These are phyloP conservation scores for Nasonovia ribisnigri DNA, from an alignment of 2,888 invertebrate species.

Conservation along the genomic window DNA sequence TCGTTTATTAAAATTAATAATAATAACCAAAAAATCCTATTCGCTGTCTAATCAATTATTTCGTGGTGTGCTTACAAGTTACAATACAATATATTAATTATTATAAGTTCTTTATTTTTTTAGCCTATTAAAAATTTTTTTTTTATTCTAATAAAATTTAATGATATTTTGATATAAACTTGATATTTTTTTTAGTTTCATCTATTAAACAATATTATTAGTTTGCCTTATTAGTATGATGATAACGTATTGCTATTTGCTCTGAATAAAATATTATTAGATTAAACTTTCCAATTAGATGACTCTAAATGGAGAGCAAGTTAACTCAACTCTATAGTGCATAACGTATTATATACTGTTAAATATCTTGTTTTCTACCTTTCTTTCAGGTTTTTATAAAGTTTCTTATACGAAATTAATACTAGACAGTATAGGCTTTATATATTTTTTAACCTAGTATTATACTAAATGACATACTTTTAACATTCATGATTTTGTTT, in stretches of 20 bases:
- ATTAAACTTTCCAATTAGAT: slow-evolving; percentile 9
- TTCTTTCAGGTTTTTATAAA: slow-evolving; percentile 28
- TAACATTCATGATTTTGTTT: neutral
- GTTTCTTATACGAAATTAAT: neutral
- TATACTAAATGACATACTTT: slow-evolving; percentile 8
- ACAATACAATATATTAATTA: neutral
- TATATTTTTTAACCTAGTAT: slow-evolving; percentile 8
- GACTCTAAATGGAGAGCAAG: neutral
- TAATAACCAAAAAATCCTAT: neutral
- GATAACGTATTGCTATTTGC: neutral
- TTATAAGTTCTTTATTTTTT: neutral
- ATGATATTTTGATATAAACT: neutral
- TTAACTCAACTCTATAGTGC: neutral
- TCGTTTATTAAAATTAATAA: neutral
- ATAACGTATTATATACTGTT: neutral
- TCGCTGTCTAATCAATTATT: neutral
- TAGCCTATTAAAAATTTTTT: neutral
- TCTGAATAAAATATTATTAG: slow-evolving; percentile 9
- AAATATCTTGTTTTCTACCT: neutral
- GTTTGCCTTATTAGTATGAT: neutral
- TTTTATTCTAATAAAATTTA: neutral
- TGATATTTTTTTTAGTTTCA: neutral
- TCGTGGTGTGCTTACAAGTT: neutral
- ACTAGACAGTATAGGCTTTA: neutral
- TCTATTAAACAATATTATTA: neutral